Evolutionary conservation across 2,797 vertebrate genomes (phyloP).

Genomic region (Toxotes lorentzi): DNA sequence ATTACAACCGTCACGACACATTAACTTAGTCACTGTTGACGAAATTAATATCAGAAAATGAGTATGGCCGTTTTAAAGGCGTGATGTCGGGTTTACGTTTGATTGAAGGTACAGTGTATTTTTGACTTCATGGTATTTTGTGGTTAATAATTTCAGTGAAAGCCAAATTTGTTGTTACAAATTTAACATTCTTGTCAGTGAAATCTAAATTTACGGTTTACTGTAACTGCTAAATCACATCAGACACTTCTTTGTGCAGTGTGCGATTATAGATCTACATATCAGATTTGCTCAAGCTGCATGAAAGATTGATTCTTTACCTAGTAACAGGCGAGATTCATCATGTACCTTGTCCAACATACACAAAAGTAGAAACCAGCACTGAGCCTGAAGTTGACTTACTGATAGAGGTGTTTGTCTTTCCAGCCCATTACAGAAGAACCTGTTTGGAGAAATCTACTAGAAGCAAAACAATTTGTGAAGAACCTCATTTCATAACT

Average conservation of each 20-base stretch:
- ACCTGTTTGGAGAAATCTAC: constrained; percentile 80
- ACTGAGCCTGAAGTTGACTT: constrained; percentile 63
- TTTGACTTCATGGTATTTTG: constrained; percentile 29
- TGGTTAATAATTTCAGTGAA: constrained; percentile 25
- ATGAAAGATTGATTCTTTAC: constrained; percentile 44
- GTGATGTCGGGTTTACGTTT: constrained; percentile 31
- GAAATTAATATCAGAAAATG: constrained; percentile 75
- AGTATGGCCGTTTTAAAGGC: constrained; percentile 51
- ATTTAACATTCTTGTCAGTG: constrained; percentile 13
- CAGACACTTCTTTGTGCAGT: constrained; percentile 29
- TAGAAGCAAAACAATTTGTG: constrained; percentile 85
- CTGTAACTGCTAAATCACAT: constrained; percentile 43
- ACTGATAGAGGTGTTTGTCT: constrained; percentile 79
- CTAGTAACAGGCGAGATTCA: constrained; percentile 38
- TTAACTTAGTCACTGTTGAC: constrained; percentile 77
- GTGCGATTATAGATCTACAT: constrained; percentile 51
- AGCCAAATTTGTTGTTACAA: constrained; percentile 33
- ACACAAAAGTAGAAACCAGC: constrained; percentile 47
- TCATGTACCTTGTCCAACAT: constrained; percentile 22
- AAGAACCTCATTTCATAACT: constrained; percentile 85
- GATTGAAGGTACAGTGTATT: constrained; percentile 18
- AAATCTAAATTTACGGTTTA: constrained; percentile 31
- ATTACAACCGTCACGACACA: constrained; percentile 79
- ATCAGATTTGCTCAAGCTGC: constrained; percentile 47
- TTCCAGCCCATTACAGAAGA: constrained; percentile 78